Percentiles rank a stretch among this genome's conserved stretches.
These are phyloP conservation scores for Meriones unguiculatus DNA, from an alignment of 2,113 vertebrate species.

Conservation along the genomic window DNA sequence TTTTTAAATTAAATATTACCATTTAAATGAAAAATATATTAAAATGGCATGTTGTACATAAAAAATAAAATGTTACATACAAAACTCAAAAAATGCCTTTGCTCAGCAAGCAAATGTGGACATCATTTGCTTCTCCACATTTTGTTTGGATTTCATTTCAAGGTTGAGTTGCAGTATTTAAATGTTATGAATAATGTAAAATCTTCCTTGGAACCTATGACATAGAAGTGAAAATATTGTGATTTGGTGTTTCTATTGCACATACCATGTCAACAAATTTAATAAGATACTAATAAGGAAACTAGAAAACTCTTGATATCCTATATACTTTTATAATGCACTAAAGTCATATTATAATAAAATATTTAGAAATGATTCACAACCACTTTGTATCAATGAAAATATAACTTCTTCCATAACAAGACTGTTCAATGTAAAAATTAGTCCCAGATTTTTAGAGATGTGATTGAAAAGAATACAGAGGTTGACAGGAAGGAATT, in stretches of 20 bases:
- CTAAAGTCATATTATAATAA: slow-evolving; percentile 41
- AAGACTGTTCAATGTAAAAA: slow-evolving; percentile 51
- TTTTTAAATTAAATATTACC: slow-evolving; percentile 71
- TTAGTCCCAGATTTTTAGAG: slow-evolving; percentile 68
- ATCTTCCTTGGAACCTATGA: slow-evolving; percentile 67
- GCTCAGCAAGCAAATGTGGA: slow-evolving; percentile 70
- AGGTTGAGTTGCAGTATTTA: slow-evolving; percentile 75
- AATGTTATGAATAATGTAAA: slow-evolving; percentile 77
- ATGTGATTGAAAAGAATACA: slow-evolving; percentile 60
- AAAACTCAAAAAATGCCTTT: slow-evolving; percentile 67
- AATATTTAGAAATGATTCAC: slow-evolving; percentile 57
- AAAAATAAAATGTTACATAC: slow-evolving; percentile 71
- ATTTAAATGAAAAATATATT: slow-evolving; percentile 85
- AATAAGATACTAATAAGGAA: slow-evolving; percentile 65
- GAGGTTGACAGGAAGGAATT: slow-evolving; percentile 63
- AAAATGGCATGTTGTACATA: slow-evolving; percentile 73
- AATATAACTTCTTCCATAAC: slow-evolving; percentile 40
- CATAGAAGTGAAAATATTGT: slow-evolving; percentile 77
- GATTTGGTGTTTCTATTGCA: slow-evolving; percentile 72
- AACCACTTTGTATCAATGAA: slow-evolving; percentile 27
- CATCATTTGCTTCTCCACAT: slow-evolving; percentile 74
- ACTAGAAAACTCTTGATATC: slow-evolving; percentile 49
- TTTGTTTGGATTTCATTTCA: slow-evolving; percentile 83
- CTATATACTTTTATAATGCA: slow-evolving; percentile 57
- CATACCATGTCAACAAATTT: slow-evolving; percentile 64